These are phyloP conservation scores for Betta splendens DNA, from an alignment of 2,797 vertebrate genomes.

Conservation along the genomic window DNA sequence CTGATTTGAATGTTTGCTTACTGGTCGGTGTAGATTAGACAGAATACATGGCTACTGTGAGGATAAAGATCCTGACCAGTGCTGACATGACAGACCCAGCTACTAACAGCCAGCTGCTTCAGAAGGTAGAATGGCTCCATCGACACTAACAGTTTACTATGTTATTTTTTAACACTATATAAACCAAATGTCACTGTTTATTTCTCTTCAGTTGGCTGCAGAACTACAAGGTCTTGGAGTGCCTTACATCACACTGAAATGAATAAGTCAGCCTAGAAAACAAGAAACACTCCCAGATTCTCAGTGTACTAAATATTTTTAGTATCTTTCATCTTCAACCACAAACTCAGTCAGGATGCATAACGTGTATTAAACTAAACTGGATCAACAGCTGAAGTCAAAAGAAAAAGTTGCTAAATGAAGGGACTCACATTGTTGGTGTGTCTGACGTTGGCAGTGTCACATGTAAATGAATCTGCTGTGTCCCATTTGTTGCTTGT, in stretches of 20 bases:
- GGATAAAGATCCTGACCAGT: not conserved
- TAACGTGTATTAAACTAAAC: too few relatives aligned
- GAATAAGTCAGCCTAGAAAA: not conserved
- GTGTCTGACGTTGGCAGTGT: too few relatives aligned
- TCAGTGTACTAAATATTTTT: not conserved
- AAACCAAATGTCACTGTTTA: not conserved
- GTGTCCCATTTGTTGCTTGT: too few relatives aligned
- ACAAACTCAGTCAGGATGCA: too few relatives aligned
- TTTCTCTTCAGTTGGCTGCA: constrained; percentile 2
- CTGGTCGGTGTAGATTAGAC: not conserved
- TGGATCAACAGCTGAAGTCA: too few relatives aligned
- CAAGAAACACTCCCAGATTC: not conserved
- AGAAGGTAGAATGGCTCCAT: not conserved
- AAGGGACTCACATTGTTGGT: too few relatives aligned
- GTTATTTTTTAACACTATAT: not conserved
- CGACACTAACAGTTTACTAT: not conserved
- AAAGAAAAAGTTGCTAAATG: too few relatives aligned
- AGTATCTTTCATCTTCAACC: not conserved
- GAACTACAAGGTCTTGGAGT: not conserved
- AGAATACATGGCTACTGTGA: not conserved
- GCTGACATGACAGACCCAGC: not conserved
- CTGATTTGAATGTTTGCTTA: not conserved
- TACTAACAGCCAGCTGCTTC: not conserved
- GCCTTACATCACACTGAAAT: not conserved
- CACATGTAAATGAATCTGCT: too few relatives aligned